Conservation (phyloP, 2,797 vertebrate species). For the Pantherophis vulpinus region DNA sequence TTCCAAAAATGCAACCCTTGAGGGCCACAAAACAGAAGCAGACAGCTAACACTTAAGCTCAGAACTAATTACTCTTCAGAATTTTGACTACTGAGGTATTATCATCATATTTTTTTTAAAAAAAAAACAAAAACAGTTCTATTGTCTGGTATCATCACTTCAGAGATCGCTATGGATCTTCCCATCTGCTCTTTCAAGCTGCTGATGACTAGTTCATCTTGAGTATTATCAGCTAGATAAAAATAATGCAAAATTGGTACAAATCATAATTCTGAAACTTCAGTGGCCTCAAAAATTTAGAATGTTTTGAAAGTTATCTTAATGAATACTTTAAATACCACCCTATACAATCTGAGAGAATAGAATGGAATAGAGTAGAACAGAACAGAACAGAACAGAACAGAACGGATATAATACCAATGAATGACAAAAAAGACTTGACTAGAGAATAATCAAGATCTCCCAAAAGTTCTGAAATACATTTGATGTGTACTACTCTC, state of each 20-base stretch:
- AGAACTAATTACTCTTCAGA: constrained; percentile 10
- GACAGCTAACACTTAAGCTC: background rate
- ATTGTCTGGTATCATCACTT: background rate
- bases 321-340: background rate
- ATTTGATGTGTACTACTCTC: background rate
- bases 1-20: background rate
- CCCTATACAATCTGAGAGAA: background rate
- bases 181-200: constrained; percentile 25
- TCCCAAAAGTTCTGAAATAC: background rate
- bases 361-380: background rate
- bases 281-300: background rate
- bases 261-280: background rate
- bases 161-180: background rate
- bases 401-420: background rate
- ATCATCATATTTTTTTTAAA: background rate
- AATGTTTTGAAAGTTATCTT: background rate
- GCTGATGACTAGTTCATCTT: background rate
- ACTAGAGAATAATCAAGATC: background rate
- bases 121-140: background rate
- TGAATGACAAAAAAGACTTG: background rate
- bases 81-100: background rate
- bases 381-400: background rate
- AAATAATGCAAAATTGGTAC: background rate
- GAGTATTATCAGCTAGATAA: background rate
- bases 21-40: background rate